These are phyloP conservation scores for Byasa hedistus DNA, from an alignment of 2,888 invertebrate genomes.

Conservation along the genomic window DNA sequence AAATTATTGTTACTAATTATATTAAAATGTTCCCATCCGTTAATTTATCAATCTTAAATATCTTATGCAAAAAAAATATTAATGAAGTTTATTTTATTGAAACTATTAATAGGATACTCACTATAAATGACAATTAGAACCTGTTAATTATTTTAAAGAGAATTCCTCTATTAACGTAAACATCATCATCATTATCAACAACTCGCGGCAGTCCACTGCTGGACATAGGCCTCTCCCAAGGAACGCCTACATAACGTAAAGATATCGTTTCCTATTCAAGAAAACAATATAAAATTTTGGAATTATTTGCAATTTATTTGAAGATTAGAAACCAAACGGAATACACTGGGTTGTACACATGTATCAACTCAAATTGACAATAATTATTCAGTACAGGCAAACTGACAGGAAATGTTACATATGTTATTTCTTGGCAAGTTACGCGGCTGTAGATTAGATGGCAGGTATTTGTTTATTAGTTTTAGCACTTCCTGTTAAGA, in stretches of 20 bases:
- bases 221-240: no score
- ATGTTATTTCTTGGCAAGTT: constrained; percentile 24
- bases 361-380: constrained; percentile 7
- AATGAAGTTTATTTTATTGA: no score
- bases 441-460: constrained; percentile 9
- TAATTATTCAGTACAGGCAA: constrained; percentile 21
- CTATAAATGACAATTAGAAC: no score
- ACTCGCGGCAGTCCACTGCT: no score
- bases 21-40: neutral
- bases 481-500: constrained; percentile 11
- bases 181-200: no score
- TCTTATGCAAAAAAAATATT: no score
- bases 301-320: neutral
- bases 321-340: neutral
- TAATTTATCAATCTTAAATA: neutral
- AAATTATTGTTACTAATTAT: neutral
- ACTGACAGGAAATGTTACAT: constrained; percentile 15
- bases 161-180: neutral
- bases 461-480: constrained; percentile 15
- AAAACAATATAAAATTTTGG: neutral
- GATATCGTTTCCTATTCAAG: neutral
- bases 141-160: no score
- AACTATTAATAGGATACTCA: no score
- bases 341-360: neutral
- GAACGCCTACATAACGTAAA: no score